Evolutionary conservation across 2,113 vertebrate genomes (phyloP).

Genomic region (Sorex araneus): DNA sequence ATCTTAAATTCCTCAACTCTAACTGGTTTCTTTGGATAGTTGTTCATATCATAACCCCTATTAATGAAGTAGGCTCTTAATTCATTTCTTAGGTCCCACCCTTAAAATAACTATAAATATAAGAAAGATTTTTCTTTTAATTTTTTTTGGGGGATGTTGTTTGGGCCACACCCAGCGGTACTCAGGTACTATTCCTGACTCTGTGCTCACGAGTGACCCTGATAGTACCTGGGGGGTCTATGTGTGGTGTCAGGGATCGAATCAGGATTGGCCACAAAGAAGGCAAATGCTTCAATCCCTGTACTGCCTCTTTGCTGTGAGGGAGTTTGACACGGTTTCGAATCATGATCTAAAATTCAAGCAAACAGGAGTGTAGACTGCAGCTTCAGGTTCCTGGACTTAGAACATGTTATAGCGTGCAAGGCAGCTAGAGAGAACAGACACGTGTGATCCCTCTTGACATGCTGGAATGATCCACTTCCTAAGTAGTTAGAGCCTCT

Average conservation of each 20-base stretch:
- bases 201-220: no score
- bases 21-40: no score
- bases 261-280: no score
- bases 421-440: no score
- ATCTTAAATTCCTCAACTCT: not conserved
- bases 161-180: no score
- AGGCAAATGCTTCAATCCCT: no score
- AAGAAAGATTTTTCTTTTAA: no score
- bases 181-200: no score
- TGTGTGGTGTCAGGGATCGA: no score
- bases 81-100: not conserved
- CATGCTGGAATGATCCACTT: not conserved
- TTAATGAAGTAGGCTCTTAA: conserved; percentile 18
- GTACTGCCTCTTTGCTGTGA: not conserved
- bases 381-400: no score
- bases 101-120: not conserved
- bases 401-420: not conserved
- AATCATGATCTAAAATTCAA: not conserved
- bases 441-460: not conserved
- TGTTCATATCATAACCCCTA: conserved; percentile 27
- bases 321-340: not conserved
- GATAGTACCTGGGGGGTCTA: no score
- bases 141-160: no score
- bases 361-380: not conserved
- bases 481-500: not conserved